phyloP scores from a whole-genome alignment of 2,888 invertebrate genomes.

The Linnaemya vulpina region DNA sequence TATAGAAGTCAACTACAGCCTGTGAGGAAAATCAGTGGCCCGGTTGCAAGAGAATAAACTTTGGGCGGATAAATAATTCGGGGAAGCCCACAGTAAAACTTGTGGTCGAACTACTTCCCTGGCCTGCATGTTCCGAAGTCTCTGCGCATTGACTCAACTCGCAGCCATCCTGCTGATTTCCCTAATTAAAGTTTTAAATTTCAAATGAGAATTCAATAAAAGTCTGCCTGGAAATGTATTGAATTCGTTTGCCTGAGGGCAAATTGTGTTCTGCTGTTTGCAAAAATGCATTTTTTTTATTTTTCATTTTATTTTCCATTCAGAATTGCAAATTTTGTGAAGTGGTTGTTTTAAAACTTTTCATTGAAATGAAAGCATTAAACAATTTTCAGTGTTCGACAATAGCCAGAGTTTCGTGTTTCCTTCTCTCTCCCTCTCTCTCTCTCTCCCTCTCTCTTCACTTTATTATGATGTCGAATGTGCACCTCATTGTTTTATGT shows the following conservation, averaged over 20 bases:
- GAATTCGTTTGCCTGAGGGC: background rate
- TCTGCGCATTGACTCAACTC: background rate
- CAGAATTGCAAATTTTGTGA: background rate
- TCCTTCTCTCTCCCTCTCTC: background rate
- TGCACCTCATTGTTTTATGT: background rate
- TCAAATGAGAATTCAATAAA: background rate
- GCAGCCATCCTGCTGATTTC: background rate
- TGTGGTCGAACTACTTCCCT: too few species aligned
- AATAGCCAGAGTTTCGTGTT: background rate
- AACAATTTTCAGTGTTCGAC: background rate
- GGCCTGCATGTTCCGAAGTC: too few species aligned
- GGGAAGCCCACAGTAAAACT: too few species aligned
- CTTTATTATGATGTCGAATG: background rate
- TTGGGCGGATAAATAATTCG: too few species aligned
- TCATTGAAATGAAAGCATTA: constrained; percentile 20
- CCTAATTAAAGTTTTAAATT: background rate
- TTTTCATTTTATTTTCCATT: background rate
- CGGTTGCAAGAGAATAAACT: too few species aligned
- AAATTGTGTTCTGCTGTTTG: background rate
- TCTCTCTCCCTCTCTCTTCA: too few species aligned
- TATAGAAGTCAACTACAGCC: too few species aligned
- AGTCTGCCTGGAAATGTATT: background rate
- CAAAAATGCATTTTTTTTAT: background rate
- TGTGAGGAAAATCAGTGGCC: too few species aligned
- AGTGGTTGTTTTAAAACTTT: background rate